Percentiles rank a stretch among this genome's conserved stretches.
phyloP scores from a whole-genome alignment of 2,113 vertebrate species.

The Coturnix japonica region DNA sequence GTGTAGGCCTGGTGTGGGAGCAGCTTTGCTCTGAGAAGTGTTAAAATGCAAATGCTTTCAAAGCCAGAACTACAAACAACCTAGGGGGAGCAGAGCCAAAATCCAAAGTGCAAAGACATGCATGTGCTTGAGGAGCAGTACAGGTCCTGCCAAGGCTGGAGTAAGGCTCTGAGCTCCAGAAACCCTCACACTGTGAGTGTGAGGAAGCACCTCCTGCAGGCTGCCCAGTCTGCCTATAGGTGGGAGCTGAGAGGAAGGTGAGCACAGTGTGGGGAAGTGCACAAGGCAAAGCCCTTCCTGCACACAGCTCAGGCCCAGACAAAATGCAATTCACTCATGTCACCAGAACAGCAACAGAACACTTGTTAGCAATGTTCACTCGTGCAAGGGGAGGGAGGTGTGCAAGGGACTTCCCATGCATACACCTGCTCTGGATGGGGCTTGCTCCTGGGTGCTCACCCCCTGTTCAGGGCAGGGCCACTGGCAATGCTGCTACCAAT shows the following conservation, averaged over 20 bases:
- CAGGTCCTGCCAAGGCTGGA: not conserved
- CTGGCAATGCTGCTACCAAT: accelerated
- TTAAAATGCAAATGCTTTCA: not conserved
- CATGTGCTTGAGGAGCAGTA: accelerated
- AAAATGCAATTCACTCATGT: not conserved
- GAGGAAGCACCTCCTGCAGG: not conserved
- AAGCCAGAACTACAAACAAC: not conserved
- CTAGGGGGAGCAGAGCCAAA: not conserved
- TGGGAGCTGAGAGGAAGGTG: accelerated
- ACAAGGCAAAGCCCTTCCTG: not conserved
- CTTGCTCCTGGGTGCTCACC: not conserved
- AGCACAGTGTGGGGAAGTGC: not conserved
- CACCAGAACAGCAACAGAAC: too few relatives aligned
- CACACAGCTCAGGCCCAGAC: not conserved
- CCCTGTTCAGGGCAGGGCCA: not conserved
- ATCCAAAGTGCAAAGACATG: not conserved
- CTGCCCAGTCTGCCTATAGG: accelerated
- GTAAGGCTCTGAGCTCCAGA: not conserved
- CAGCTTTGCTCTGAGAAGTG: not conserved
- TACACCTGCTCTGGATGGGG: not conserved
- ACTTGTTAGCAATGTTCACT: not conserved
- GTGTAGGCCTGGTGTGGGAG: not conserved
- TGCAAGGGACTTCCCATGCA: not conserved
- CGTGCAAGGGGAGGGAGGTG: accelerated
- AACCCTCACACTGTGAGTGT: accelerated